Base-by-base conservation (phyloP, 2,113 vertebrate genomes). In the Halcyon malimbica region DNA sequence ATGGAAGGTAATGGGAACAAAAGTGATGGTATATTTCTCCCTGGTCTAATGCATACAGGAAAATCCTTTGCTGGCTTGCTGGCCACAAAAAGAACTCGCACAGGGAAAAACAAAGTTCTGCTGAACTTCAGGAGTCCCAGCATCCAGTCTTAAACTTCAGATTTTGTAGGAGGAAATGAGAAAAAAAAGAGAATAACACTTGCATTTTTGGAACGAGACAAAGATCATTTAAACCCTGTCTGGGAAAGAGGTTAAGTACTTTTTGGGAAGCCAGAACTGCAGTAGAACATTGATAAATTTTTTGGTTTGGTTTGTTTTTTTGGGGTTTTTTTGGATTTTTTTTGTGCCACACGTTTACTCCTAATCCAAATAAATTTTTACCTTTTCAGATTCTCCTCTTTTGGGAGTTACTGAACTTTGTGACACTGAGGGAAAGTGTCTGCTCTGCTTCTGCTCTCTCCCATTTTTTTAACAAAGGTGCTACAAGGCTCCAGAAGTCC, bases 291-390 rank as follows among this genome's bases (percentile, higher is more conserved):
- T 5, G 13, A 67, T 87, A 67, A 44, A 80, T 31, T 17, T 20
- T 16, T 75, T 33, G 21, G 24, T 23, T 6, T 37, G 24, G 29
- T 37, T 35, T 29, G 24, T 51, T 51, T 26, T 83, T 46, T 70
- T 23, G 14, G n/a, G n/a, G n/a, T 14, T 42, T 15, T 42, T 42
- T 42, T 35, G 35, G 35, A 7, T 35, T 35, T 35, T 35, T 35
- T 35, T 35, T 35, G 35, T 35, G 35, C 35, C 35, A 35, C 35
- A 78, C 53, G 56, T 75, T 91, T 11, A 83, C 26, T 86, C 39
- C 24, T 90, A 79, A 79, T 88, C 59, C 59, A 64, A 95, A 87
- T 67, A 81, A 96, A 76, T 35, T 78, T 93, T 89, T 92, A 64
- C 64, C 24, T 65, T 85, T 41, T 42, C 79, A 48, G n/a, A 39